A percentile compares a stretch with the other conserved stretches of the same genome.
phyloP scores from a whole-genome alignment of 2,888 invertebrate species.

The Parapristionchus giblindavisi region DNA sequence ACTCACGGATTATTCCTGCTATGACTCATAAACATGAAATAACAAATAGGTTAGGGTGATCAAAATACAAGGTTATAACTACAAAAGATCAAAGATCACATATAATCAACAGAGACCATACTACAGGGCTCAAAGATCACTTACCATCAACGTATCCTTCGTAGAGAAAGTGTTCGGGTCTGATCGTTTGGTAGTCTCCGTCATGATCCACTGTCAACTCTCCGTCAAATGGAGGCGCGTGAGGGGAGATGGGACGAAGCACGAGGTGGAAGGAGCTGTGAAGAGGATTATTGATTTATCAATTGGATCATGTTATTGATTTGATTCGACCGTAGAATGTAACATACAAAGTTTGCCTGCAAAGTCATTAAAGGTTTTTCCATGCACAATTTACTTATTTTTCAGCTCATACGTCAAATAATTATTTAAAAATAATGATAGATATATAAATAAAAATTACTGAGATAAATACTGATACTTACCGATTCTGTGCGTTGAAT shows the following conservation, averaged over 20 bases:
- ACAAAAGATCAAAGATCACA: background rate
- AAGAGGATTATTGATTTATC: conserved; percentile 3
- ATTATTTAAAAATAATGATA: too few relatives aligned
- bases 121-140: background rate
- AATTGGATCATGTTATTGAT: background rate
- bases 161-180: conserved; percentile 64
- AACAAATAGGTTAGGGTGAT: too few relatives aligned
- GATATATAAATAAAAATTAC: background rate
- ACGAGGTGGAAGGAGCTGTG: conserved; percentile 62
- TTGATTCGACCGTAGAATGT: too few relatives aligned
- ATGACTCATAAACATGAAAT: too few relatives aligned
- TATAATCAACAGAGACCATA: background rate
- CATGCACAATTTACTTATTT: too few relatives aligned
- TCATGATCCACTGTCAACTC: conserved; percentile 63
- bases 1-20: too few relatives aligned
- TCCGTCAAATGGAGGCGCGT: conserved; percentile 48
- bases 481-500: conserved; percentile 58
- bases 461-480: background rate
- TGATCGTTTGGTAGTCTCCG: conserved; percentile 56
- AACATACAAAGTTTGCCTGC: too few relatives aligned
- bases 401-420: too few relatives aligned
- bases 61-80: too few relatives aligned
- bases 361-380: too few relatives aligned
- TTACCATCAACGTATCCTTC: conserved; percentile 61
- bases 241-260: conserved; percentile 56